Percentiles rank a stretch among this genome's conserved stretches.
phyloP scores from a whole-genome alignment of 2,797 vertebrate genomes.

The Melanogrammus aeglefinus region DNA sequence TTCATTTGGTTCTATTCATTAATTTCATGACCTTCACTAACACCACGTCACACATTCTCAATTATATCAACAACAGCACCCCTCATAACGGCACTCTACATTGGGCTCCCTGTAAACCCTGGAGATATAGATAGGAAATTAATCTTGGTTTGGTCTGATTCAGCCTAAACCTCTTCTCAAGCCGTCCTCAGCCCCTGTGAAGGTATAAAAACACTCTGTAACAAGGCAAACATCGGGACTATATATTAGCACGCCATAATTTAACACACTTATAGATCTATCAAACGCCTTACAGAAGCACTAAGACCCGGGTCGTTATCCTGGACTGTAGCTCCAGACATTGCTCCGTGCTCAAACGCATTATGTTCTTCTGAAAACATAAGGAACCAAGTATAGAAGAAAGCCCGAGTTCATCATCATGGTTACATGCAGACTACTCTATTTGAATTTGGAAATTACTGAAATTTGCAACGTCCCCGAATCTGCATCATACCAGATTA shows the following conservation, averaged over 20 bases:
- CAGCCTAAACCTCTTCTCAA: constrained; percentile 48
- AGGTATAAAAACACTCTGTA: constrained; percentile 15
- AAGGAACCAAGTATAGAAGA: neutral
- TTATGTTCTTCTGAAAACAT: constrained; percentile 66
- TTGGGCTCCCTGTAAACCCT: constrained; percentile 63
- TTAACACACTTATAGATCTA: neutral
- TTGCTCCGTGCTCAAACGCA: constrained; percentile 61
- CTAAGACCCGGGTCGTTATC: constrained; percentile 73
- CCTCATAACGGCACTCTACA: constrained; percentile 44
- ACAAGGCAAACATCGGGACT: neutral
- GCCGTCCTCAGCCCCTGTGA: constrained; percentile 67
- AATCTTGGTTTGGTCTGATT: constrained; percentile 35
- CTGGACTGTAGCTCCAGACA: constrained; percentile 51
- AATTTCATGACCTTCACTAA: neutral
- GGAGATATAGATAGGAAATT: constrained; percentile 32
- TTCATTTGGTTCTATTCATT: neutral
- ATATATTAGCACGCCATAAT: neutral
- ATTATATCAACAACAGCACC: neutral
- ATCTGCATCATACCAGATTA: constrained; percentile 66
- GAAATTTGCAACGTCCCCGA: neutral
- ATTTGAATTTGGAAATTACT: neutral
- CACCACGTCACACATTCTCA: neutral
- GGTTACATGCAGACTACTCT: neutral
- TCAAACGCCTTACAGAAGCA: constrained; percentile 75
- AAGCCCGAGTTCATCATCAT: neutral